phyloP scores from a whole-genome alignment of 2,113 vertebrate species.

The Grammomys dolichurus region DNA sequence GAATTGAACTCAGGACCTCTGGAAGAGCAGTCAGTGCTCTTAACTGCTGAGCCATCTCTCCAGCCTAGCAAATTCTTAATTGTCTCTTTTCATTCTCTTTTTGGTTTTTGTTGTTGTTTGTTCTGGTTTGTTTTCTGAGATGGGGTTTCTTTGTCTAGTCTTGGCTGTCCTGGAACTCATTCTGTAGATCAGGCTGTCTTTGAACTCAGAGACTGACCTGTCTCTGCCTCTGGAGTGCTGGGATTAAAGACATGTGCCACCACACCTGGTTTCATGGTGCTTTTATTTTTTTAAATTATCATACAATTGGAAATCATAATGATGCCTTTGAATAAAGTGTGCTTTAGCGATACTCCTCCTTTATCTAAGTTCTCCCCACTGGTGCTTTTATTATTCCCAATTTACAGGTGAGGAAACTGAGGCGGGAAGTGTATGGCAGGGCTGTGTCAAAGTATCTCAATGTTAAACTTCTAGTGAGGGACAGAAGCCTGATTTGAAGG shows the following conservation, averaged over 20 bases:
- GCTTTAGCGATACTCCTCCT: not conserved
- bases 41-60: too few relatives aligned
- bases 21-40: too few relatives aligned
- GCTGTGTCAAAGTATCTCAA: not conserved
- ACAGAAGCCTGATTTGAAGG: conserved; percentile 1
- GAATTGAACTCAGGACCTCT: too few relatives aligned
- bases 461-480: not conserved
- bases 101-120: not conserved
- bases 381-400: not conserved
- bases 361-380: too few relatives aligned
- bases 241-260: not conserved
- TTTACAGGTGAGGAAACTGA: conserved; percentile 28
- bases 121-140: not conserved
- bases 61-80: not conserved
- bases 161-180: not conserved
- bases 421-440: not conserved
- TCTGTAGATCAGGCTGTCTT: not conserved
- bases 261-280: not conserved
- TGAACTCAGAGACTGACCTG: too few relatives aligned
- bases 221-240: not conserved
- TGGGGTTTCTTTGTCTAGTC: not conserved
- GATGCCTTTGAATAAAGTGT: not conserved
- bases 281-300: not conserved
- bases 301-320: not conserved
- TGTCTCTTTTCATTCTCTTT: not conserved